phyloP scores from a whole-genome alignment of 2,113 vertebrate species.

The Mustela lutreola region DNA sequence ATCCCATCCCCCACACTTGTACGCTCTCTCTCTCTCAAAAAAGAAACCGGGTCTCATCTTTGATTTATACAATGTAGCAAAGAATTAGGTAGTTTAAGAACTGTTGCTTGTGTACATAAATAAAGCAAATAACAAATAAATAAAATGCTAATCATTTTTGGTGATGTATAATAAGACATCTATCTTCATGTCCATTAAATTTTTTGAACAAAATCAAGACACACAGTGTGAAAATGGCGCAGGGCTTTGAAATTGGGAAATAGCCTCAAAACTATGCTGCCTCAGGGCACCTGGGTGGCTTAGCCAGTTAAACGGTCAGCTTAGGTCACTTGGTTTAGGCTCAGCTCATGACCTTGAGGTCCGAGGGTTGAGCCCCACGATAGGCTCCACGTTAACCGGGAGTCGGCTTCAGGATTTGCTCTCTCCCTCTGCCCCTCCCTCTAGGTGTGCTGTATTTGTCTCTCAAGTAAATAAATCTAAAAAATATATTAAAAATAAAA shows the following conservation, averaged over 20 bases:
- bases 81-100: background rate
- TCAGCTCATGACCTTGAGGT: background rate
- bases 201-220: constrained; percentile 38
- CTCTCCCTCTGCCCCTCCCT: background rate
- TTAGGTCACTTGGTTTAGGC: background rate
- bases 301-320: background rate
- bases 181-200: background rate
- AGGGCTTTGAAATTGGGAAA: constrained; percentile 48
- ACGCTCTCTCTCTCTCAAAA: background rate
- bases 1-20: background rate
- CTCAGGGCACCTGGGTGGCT: background rate
- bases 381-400: background rate
- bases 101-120: background rate
- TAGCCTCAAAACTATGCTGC: background rate
- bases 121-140: constrained; percentile 3
- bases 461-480: background rate
- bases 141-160: background rate
- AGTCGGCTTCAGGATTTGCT: background rate
- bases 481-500: background rate
- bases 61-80: background rate
- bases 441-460: background rate
- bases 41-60: background rate
- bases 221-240: background rate
- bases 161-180: background rate
- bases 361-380: background rate